Evolutionary conservation across 2,797 vertebrate species (phyloP).

Genomic region (Semotilus atromaculatus): DNA sequence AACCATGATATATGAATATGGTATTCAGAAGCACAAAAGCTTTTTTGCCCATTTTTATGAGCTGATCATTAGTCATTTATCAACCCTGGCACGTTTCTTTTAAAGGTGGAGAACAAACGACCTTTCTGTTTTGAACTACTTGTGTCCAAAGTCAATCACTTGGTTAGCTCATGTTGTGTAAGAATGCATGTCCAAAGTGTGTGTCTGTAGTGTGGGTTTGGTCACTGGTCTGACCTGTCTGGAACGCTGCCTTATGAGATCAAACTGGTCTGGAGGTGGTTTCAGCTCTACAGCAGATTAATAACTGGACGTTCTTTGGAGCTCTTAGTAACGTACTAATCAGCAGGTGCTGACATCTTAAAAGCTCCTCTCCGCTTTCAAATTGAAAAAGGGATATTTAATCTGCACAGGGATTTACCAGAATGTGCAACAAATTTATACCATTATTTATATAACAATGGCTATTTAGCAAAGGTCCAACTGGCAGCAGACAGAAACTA

Average conservation of each 20-base stretch:
- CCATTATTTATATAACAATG: slow-evolving; percentile 47
- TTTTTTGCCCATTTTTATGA: not conserved
- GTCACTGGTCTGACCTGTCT: slow-evolving; percentile 38
- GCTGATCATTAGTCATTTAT: too few relatives aligned
- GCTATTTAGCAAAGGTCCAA: slow-evolving; percentile 39
- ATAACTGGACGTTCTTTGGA: slow-evolving; percentile 66
- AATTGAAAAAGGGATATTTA: slow-evolving; percentile 64
- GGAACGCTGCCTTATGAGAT: slow-evolving; percentile 43
- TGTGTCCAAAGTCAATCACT: not conserved
- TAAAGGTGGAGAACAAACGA: not conserved
- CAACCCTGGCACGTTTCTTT: too few relatives aligned
- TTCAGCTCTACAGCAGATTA: slow-evolving; percentile 56
- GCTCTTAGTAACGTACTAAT: slow-evolving; percentile 76
- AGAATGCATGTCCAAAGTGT: not conserved
- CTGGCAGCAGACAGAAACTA: slow-evolving; percentile 2
- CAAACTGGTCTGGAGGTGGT: slow-evolving; percentile 34
- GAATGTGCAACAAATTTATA: slow-evolving; percentile 55
- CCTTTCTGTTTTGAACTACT: not conserved
- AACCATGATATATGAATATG: not conserved
- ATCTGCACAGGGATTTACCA: slow-evolving; percentile 46
- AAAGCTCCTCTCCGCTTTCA: slow-evolving; percentile 81
- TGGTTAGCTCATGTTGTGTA: not conserved
- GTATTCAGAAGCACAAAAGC: not conserved
- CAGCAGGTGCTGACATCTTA: slow-evolving; percentile 79
- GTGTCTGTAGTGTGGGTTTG: slow-evolving; percentile 13